Evolutionary conservation across 2,888 invertebrate genomes (phyloP), one percentile per base, ranked within the genome.

Genomic region (Drosophila parthenogenetica): DNA sequence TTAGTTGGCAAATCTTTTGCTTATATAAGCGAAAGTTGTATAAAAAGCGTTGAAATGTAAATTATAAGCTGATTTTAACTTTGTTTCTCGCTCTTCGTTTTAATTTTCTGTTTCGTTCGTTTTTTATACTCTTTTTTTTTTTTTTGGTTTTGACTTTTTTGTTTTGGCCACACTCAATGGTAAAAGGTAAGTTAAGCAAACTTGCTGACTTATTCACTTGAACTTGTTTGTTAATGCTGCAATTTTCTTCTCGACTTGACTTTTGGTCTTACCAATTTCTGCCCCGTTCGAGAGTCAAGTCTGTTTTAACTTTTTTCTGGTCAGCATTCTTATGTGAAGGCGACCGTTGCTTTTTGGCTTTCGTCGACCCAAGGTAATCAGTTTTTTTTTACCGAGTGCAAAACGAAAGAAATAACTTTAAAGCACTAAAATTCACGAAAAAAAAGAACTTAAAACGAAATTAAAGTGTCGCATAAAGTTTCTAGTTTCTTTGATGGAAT

Each of bases 21-120:
- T 88, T 88, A 82, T 88, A 88, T 88, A 86, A 82, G 82, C 82
- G 81, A 83, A 89, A 88, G 82, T 88, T 83, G 65, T 49, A 67
- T 50, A 68, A 75, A 81, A 69, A 80, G 67, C 58, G 54, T 63
- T 42, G 46, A 72, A 77, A 76, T 60, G 45, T 54, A 45, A 57
- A 69, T 55, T 37, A 40, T 45, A 58, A 29, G 48, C 57, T 60
- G 42, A 50, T 50, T 50, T 39, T 37, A 45, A 37, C 25, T 14
- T 32, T 55, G n/a, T 19, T 55, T 43, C 5, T 29, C 17, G 17
- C 11, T 55, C 3, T 53, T 22, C 22, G 11, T 10, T 13, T 17
- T 16, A 32, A 14, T 19, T 35, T 14, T 29, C n/a, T 22, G 10
- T n/a, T 43, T 14, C 22, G 25, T 29, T 32, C 16, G 53, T 32